phyloP scores from a whole-genome alignment of 2,797 vertebrate species.

The Hippoglossus hippoglossus region DNA sequence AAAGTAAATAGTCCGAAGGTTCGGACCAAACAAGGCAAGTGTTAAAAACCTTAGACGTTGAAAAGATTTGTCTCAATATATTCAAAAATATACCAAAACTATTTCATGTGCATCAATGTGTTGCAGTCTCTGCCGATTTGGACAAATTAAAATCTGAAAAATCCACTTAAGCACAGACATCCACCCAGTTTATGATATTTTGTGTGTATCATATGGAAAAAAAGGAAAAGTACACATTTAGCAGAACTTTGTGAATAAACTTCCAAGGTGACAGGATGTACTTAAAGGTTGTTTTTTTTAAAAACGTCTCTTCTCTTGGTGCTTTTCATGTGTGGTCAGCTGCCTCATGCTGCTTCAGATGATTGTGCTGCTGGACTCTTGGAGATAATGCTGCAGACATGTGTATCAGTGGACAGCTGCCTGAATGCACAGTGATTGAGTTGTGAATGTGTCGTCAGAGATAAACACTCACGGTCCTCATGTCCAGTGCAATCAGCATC shows the following conservation, averaged over 20 bases:
- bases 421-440: slow-evolving; percentile 41
- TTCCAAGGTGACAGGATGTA: not conserved
- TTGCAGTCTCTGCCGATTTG: not conserved
- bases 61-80: too few species aligned
- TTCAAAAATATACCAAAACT: too few species aligned
- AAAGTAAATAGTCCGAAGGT: too few species aligned
- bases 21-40: too few species aligned
- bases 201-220: too few species aligned
- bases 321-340: not conserved
- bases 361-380: slow-evolving; percentile 15
- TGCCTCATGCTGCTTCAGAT: slow-evolving; percentile 2
- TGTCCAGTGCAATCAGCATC: slow-evolving; percentile 4
- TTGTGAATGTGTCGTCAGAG: slow-evolving; percentile 9
- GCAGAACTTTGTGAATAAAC: not conserved
- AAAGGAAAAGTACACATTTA: not conserved
- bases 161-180: not conserved
- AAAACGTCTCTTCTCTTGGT: not conserved
- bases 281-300: not conserved
- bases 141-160: not conserved
- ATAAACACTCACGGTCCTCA: not conserved
- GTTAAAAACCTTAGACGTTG: too few species aligned
- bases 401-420: not conserved
- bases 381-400: slow-evolving; percentile 11
- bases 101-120: too few species aligned
- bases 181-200: not conserved